A percentile compares a stretch with the other conserved stretches of the same genome.
Evolutionary conservation across 2,797 vertebrate species (phyloP).

Genomic region (Gallinago solitaria): DNA sequence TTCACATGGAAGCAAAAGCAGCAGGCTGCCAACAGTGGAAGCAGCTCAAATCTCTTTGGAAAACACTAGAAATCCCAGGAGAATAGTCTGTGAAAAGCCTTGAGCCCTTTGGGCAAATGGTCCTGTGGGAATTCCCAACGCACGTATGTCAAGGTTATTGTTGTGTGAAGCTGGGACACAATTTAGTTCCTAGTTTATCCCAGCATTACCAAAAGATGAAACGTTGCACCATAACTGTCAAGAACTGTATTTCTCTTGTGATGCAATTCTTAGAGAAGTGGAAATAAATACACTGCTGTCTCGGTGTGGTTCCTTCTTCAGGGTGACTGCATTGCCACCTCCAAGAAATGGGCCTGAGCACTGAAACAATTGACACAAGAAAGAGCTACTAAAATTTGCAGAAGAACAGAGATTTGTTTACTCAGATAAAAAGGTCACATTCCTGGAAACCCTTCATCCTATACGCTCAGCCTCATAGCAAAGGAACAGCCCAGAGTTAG

Average conservation of each 20-base stretch:
- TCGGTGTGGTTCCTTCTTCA: not conserved
- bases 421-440: no score
- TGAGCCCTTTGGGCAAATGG: not conserved
- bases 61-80: not conserved
- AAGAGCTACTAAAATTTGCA: not conserved
- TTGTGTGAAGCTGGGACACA: not conserved
- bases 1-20: not conserved
- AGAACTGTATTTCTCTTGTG: not conserved
- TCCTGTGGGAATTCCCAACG: not conserved
- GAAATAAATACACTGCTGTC: not conserved
- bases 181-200: not conserved
- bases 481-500: not conserved
- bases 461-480: not conserved
- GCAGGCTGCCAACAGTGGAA: not conserved
- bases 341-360: not conserved
- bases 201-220: not conserved
- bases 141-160: not conserved
- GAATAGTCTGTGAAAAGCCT: not conserved
- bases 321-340: not conserved
- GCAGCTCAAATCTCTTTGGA: not conserved
- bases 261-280: not conserved
- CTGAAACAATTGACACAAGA: rapidly evolving
- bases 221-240: not conserved
- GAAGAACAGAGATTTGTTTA: not conserved
- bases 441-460: not conserved